Conservation (phyloP, 2,797 vertebrate species). For the Hoplostethus atlanticus region DNA sequence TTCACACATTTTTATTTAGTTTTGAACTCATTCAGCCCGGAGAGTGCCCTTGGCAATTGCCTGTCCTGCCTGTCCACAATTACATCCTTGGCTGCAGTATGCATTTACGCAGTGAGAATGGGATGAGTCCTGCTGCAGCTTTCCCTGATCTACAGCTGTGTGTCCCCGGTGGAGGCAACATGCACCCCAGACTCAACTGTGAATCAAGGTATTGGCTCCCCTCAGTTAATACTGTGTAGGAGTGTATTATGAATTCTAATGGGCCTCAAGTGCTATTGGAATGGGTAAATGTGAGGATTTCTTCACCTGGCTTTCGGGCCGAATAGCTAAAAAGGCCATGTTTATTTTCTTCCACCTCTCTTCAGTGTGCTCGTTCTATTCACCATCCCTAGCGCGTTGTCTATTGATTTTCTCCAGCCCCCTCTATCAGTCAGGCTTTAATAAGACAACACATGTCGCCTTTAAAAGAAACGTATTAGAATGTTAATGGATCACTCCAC, state of each 20-base stretch:
- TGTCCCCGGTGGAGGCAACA: constrained; percentile 24
- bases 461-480: constrained; percentile 79
- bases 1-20: no score
- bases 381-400: constrained; percentile 71
- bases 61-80: background rate
- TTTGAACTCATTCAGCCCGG: no score
- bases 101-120: constrained; percentile 6
- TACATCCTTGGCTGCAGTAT: constrained; percentile 18
- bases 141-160: constrained; percentile 32
- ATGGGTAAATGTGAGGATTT: constrained; percentile 75
- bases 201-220: constrained; percentile 68
- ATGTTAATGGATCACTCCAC: constrained; percentile 75
- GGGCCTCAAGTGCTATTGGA: constrained; percentile 68
- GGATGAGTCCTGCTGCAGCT: constrained; percentile 16
- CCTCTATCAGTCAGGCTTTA: constrained; percentile 78
- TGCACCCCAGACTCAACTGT: constrained; percentile 30
- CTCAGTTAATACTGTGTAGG: constrained; percentile 68
- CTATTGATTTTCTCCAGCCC: constrained; percentile 76
- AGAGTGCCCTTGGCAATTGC: background rate
- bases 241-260: constrained; percentile 76
- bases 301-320: constrained; percentile 65
- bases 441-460: constrained; percentile 78
- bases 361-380: constrained; percentile 59
- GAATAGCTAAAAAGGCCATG: constrained; percentile 78
- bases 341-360: constrained; percentile 70